phyloP scores from a whole-genome alignment of 2,888 invertebrate genomes.

The Ophraella communa region DNA sequence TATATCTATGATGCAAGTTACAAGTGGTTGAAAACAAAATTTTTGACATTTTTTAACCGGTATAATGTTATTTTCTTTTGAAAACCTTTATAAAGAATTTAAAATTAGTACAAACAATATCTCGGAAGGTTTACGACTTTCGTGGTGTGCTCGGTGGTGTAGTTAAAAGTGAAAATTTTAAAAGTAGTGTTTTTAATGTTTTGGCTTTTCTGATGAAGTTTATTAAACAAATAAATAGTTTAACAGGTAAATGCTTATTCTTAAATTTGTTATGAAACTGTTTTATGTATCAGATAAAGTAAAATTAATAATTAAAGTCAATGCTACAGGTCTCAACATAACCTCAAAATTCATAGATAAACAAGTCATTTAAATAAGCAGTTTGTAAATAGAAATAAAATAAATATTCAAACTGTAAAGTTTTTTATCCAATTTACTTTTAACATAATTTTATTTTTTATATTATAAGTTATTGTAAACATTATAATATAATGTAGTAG shows the following conservation, averaged over 20 bases:
- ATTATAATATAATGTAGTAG: background rate
- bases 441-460: background rate
- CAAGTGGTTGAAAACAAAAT: constrained; percentile 51
- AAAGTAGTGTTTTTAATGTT: constrained; percentile 6
- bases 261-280: background rate
- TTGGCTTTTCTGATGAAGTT: constrained; percentile 2
- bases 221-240: constrained; percentile 6
- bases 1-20: constrained; percentile 42
- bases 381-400: background rate
- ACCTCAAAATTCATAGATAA: constrained; percentile 38
- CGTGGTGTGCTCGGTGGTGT: background rate
- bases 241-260: constrained; percentile 2
- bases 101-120: background rate
- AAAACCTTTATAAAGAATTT: constrained; percentile 9
- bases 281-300: background rate
- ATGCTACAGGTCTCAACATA: constrained; percentile 29
- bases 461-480: background rate
- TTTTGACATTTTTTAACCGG: constrained; percentile 40
- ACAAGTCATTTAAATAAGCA: background rate
- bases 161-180: constrained; percentile 13
- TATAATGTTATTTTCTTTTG: constrained; percentile 37
- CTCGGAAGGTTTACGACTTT: background rate
- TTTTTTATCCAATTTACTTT: background rate
- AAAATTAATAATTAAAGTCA: background rate
- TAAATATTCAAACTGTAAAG: background rate